Base-by-base conservation (phyloP, 2,113 vertebrate species). In the Forbesichthys agassizii region DNA sequence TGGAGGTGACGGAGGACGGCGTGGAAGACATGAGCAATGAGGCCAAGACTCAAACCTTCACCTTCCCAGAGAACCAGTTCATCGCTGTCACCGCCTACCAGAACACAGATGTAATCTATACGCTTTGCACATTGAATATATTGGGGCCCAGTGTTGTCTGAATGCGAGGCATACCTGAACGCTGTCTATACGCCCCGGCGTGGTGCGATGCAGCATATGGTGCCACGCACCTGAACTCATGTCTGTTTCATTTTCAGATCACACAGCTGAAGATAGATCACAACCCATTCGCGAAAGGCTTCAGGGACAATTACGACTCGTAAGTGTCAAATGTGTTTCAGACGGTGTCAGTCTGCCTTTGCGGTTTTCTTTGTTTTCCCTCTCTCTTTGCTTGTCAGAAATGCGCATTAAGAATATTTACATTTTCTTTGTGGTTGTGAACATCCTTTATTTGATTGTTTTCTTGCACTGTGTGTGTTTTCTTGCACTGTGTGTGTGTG, bases 281-380 rank as follows among this genome's bases (percentile, higher is more conserved):
- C 90, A 99, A 99, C 82, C 98, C 98, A 8, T 99, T 99, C 80
- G 98, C 98, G 1, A 99, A 99, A 94, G 98, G 98, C 72, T 99
- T 99, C 92, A 93, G 98, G 84, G 98, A 99, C 88, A 99, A 99
- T 80, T 99, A 99, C 78, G 98, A 99, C 90, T 99, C 98, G 98
- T 99, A 95, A 90, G 98, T 98, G 71, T 49, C 1, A 66, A 27
- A 7, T 55, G 63, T 57, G 51, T 4, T 14, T 9, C 13, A 48
- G 13, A 20, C 9, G 5, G 12, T 33, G 7, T 16, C 47, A 20
- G n/a, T 53, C 10, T 48, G 33, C 11, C 33, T 77, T 55, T 46
- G n/a, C 20, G 5, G 46, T 18, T 1, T 18, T 53, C 8, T 68
- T 12, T 59, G 49, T 3, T 16, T 5, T 9, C 5, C 59, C 10